Evolutionary conservation across 2,113 vertebrate species (phyloP).

Genomic region (Apodemus speciosus): DNA sequence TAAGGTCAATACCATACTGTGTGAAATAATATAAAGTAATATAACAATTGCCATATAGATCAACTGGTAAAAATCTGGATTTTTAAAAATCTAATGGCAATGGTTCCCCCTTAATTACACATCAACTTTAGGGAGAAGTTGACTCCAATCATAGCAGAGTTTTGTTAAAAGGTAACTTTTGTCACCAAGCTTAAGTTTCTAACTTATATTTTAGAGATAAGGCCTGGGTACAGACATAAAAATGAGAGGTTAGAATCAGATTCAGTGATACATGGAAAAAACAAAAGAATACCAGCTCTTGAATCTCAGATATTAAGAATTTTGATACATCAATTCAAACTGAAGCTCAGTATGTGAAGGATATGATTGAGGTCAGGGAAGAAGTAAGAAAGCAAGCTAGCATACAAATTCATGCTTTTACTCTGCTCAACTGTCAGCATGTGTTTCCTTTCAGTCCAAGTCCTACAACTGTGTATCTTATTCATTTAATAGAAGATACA

Average conservation of each 20-base stretch:
- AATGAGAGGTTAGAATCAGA: background rate
- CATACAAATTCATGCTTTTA: background rate
- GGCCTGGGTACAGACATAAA: background rate
- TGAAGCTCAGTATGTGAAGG: background rate
- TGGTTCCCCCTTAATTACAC: background rate
- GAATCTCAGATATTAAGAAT: constrained; percentile 27
- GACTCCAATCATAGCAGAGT: background rate
- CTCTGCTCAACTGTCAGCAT: background rate
- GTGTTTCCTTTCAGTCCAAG: background rate
- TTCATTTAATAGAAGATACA: background rate
- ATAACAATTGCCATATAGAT: background rate
- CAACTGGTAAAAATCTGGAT: background rate
- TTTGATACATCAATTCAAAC: background rate
- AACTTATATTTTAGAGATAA: background rate
- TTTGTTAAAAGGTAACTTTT: background rate
- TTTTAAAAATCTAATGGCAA: background rate
- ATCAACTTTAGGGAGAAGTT: background rate
- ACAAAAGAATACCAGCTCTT: background rate
- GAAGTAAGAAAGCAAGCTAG: background rate
- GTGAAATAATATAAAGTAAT: constrained; percentile 32
- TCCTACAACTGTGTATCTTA: background rate
- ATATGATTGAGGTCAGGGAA: background rate
- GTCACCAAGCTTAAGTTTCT: background rate
- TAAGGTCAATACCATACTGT: background rate
- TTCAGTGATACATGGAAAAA: background rate